Conservation (phyloP, 2,113 vertebrate genomes). For the Lucifuga dentata region DNA sequence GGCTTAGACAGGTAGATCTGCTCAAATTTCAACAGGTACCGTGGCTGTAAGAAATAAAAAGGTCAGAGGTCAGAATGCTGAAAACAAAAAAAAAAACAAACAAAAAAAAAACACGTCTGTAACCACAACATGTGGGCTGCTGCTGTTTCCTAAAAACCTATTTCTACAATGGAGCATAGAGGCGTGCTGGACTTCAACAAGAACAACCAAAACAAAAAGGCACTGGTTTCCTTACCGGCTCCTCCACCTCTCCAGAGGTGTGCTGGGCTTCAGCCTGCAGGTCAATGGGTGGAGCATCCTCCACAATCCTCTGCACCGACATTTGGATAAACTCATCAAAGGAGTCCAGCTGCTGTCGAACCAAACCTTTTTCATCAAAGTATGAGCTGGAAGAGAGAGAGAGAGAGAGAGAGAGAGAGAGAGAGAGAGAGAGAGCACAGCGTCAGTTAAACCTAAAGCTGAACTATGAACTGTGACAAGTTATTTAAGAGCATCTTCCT, state of each 20-base stretch:
- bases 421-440: too few species aligned
- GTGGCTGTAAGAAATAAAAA: slow-evolving; percentile 82
- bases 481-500: too few species aligned
- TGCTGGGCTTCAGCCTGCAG: slow-evolving; percentile 98
- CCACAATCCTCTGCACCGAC: slow-evolving; percentile 98
- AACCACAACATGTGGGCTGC: too few species aligned
- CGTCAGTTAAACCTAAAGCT: too few species aligned
- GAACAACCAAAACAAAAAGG: too few species aligned
- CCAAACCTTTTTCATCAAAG: slow-evolving; percentile 98
- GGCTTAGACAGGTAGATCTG: slow-evolving; percentile 99
- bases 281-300: slow-evolving; percentile 97
- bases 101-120: too few species aligned
- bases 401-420: too few species aligned
- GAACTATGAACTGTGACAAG: too few species aligned
- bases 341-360: slow-evolving; percentile 97
- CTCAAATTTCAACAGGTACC: slow-evolving; percentile 96
- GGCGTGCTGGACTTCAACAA: too few species aligned
- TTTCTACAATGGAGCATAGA: too few species aligned
- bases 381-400: slow-evolving; percentile 87
- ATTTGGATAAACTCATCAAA: slow-evolving; percentile 99
- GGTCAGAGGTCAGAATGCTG: background rate
- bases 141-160: too few species aligned
- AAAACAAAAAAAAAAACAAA: too few species aligned
- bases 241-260: slow-evolving; percentile 96
- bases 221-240: slow-evolving; percentile 88